Base-by-base conservation (phyloP, 1,140 invertebrate species). In the Harpegnathos saltator region DNA sequence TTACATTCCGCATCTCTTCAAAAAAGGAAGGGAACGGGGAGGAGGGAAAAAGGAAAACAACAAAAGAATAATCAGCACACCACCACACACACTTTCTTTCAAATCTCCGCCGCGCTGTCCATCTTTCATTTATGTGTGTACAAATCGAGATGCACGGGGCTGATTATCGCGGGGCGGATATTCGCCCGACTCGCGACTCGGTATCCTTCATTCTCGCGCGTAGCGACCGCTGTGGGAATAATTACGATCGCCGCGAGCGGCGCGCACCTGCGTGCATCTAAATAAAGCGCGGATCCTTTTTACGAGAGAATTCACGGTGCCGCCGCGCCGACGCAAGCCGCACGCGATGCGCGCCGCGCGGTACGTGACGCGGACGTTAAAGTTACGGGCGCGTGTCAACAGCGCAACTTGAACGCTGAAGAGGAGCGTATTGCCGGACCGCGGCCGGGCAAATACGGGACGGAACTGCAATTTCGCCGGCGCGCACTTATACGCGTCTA, bases 381-480 rank as follows among this genome's bases (percentile, higher is more conserved):
- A 69, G 11, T 69, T 68, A 17, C 26, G 50, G 9, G 22, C 33
- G 33, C n/a, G 54, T 69, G 75, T 48, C 69, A 80, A 80, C 65
- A 71, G 58, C 65, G 22, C 63, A 52, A 58, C 17, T 66, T 66
- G 65, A 80, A 11, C n/a, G 61, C 29, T 38, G 48, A 77, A 22
- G 75, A 71, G 52, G n/a, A 71, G 69, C 38, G 63, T 78, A 68
- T 80, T 44, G 52, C 65, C n/a, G 65, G 75, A 58, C 65, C 29
- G 22, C 14, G 15, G 65, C 17, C 5, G 15, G 65, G 22, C 5
- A 69, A 58, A 71, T 71, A 71, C 44, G 33, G 75, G 33, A n/a
- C 65, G 75, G 71, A 80, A 59, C 33, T 80, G 75, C 65, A 80
- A 80, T 71, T 80, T 80, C 33, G 24, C 33, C 24, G 24, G 54